These are phyloP conservation scores for Oncorhynchus gorbuscha DNA, from an alignment of 2,113 vertebrate species.

Conservation along the genomic window DNA sequence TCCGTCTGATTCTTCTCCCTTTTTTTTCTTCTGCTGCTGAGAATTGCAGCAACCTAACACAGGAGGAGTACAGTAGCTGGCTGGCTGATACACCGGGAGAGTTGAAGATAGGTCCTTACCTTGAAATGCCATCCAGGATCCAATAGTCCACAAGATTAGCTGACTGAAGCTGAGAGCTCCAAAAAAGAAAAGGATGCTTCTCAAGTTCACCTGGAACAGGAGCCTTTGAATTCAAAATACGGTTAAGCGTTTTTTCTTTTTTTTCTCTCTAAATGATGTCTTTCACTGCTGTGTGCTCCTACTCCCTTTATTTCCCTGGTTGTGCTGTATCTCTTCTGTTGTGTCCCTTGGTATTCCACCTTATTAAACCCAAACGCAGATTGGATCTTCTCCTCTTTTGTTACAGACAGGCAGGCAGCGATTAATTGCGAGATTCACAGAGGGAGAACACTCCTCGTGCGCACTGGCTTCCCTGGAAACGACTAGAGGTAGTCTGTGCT, in stretches of 20 bases:
- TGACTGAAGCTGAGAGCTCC: constrained; percentile 39
- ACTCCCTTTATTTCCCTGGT: constrained; percentile 35
- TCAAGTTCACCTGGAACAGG: constrained; percentile 52
- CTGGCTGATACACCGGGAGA: constrained; percentile 11
- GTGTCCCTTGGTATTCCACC: constrained; percentile 8
- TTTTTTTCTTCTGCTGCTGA: constrained; percentile 6
- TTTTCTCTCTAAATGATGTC: constrained; percentile 48
- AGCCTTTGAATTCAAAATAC: constrained; percentile 7
- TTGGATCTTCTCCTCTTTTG: constrained; percentile 3
- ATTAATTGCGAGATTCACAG: constrained; percentile 27
- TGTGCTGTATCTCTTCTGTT: constrained; percentile 15
- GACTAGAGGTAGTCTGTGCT: constrained; percentile 56
- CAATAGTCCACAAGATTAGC: constrained; percentile 64
- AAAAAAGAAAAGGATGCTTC: constrained; percentile 32
- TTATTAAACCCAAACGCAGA: constrained; percentile 9
- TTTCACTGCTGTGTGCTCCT: constrained; percentile 36
- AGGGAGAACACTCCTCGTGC: constrained; percentile 22
- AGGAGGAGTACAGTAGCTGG: background rate
- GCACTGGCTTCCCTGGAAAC: constrained; percentile 45
- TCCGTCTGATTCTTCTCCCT: background rate
- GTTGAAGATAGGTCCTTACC: constrained; percentile 61
- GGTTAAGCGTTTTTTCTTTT: background rate
- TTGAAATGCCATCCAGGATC: constrained; percentile 57
- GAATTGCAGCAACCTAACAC: constrained; percentile 13
- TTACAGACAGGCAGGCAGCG: constrained; percentile 36